Evolutionary conservation across 1,140 invertebrate species (phyloP).

Genomic region (Mya arenaria): DNA sequence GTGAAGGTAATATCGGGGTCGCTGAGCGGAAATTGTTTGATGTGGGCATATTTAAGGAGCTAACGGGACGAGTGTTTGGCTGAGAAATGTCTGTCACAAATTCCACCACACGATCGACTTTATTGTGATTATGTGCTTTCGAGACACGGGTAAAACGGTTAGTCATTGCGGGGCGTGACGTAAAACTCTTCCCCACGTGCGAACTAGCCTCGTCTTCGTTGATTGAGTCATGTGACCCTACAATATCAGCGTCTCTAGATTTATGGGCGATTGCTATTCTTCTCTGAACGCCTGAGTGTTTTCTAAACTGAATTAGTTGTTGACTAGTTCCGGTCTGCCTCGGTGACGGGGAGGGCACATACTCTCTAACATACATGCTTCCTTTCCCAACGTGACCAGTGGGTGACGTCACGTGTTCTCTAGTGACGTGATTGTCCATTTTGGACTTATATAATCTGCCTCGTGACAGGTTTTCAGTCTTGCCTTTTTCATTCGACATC

Average conservation of each 20-base stretch:
- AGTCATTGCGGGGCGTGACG: slow-evolving; percentile 21
- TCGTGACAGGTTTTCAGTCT: not conserved
- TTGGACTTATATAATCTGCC: not conserved
- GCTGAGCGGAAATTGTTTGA: slow-evolving; percentile 25
- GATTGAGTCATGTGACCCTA: slow-evolving; percentile 7
- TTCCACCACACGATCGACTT: not conserved
- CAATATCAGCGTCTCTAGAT: not conserved
- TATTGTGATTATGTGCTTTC: not conserved
- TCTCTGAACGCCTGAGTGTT: slow-evolving; percentile 24
- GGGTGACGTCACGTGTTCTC: too few species aligned
- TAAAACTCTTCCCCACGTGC: not conserved
- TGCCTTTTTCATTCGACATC: not conserved
- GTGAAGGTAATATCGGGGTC: slow-evolving; percentile 17
- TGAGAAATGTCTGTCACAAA: slow-evolving; percentile 12
- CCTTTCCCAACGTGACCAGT: not conserved
- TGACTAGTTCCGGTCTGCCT: not conserved
- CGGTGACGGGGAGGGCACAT: not conserved
- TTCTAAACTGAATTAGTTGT: slow-evolving; percentile 14
- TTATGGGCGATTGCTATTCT: slow-evolving; percentile 2
- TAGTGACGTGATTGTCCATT: not conserved
- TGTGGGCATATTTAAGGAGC: not conserved
- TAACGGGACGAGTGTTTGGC: not conserved
- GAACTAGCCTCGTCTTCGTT: slow-evolving; percentile 16
- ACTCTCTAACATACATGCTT: not conserved
- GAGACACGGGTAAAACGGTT: slow-evolving; percentile 13